Conservation (phyloP, 92 coral and sea anemone species). For the Bergia puertoricense region DNA sequence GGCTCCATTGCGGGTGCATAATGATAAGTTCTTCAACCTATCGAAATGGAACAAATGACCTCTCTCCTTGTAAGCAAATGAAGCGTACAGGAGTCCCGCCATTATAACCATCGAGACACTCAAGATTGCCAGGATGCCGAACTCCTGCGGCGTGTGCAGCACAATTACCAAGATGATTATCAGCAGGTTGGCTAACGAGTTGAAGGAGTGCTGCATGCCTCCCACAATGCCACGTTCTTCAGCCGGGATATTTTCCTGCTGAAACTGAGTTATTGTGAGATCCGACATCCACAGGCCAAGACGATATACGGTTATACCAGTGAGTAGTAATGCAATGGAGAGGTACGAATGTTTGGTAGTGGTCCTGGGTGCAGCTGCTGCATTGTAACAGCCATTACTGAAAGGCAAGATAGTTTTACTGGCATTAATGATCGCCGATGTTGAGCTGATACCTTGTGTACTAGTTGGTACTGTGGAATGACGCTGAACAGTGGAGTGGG, state of each 20-base stretch:
- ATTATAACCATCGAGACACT: conserved; percentile 81
- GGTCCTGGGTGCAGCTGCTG: conserved; percentile 18
- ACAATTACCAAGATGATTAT: conserved; percentile 76
- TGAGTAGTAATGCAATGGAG: conserved; percentile 81
- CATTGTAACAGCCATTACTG: conserved; percentile 30
- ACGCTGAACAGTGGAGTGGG: not conserved
- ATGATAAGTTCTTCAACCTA: conserved; percentile 54
- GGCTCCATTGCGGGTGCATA: conserved; percentile 50
- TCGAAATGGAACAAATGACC: conserved; percentile 92
- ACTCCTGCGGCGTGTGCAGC: conserved; percentile 82
- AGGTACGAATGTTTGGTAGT: conserved; percentile 59
- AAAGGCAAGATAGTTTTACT: not conserved
- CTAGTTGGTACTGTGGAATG: not conserved
- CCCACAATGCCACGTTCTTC: conserved; percentile 96
- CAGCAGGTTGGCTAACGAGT: conserved; percentile 67
- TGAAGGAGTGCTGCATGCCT: conserved; percentile 88
- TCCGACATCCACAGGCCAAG: conserved; percentile 95
- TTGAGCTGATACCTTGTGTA: not conserved
- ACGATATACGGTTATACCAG: conserved; percentile 86
- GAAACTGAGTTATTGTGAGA: conserved; percentile 81
- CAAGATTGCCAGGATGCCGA: conserved; percentile 78
- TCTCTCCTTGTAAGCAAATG: conserved; percentile 82
- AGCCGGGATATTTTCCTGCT: conserved; percentile 82
- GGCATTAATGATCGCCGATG: not conserved
- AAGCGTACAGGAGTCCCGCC: conserved; percentile 79